Base-by-base conservation (phyloP, 2,888 invertebrate species). In the Andrena fulva region DNA sequence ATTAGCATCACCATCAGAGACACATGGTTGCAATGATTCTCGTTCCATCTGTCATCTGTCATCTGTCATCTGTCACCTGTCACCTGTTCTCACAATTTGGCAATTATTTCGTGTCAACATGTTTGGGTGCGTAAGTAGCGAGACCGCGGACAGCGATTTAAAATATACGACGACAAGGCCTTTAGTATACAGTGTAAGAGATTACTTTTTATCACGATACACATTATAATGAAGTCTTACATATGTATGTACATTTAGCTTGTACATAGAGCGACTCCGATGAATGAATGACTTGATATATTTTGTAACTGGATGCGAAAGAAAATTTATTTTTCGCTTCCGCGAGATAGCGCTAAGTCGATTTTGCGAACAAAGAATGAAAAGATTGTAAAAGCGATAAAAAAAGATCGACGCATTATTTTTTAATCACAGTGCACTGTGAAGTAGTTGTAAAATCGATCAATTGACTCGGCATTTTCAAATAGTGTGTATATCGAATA, bases 231-330 rank as follows among this genome's bases (percentile, higher is more conserved):
- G 80, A 74, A 77, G 83, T 85, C 80, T 87, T 87, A 42, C 42
- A 42, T 42, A 56, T 56, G 56, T 56, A 87, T 86, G 87, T 90
- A 90, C 85, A 72, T 89, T 63, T 90, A 90, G 85, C 82, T 85
- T 91, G 89, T 91, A 90, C 82, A 90, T 91, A 90, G 81, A 83
- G 75, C 56, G 79, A 86, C 75, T 85, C 74, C 71, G 80, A 82
- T 68, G 83, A 78, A 82, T 76, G 85, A 86, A 85, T 82, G 88
- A 80, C 84, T 87, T 80, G 76, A 77, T 87, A 86, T 88, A 88
- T 88, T 90, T 90, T 91, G 86, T 89, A 87, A 90, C 81, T 85
- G 83, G 82, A 85, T 80, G 85, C 79, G 85, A 80, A 80, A 85
- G 82, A 63, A 79, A 80, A 70, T 78, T 82, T 66, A 64, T 76